Base-by-base conservation (phyloP, 1,140 invertebrate genomes). In the Popillia japonica region DNA sequence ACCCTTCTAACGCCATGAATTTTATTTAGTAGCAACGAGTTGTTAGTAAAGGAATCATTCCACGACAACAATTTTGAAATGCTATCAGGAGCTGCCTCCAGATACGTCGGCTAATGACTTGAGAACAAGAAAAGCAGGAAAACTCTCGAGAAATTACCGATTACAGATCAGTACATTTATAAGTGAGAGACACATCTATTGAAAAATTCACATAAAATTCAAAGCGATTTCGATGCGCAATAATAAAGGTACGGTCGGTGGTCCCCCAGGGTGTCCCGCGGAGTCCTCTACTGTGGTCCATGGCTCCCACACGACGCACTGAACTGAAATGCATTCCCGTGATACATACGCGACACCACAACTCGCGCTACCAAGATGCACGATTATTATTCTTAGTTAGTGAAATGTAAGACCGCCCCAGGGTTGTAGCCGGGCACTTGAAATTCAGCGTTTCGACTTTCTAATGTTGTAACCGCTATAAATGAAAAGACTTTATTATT, bases 241-340 rank as follows among this genome's bases (percentile, higher is more conserved):
- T 77, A 48, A 83, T 74, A 83, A 83, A 79, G 78, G 72, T 64
- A 78, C 75, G 77, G 80, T 34, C 44, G 77, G 72, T 77, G 72
- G 72, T 74, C 77, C 42, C 77, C 77, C 55, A 74, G 64, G 76
- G 81, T 72, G 79, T 73, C 68, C 59, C 41, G 72, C 72, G 72
- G 72, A 14, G 72, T 74, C 72, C 72, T 64, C 72, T 77, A 55
- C 80, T 80, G 82, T 82, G 82, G 81, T 82, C 79, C 80, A 74
- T 41, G 75, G 82, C 80, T 83, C 82, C 82, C 82, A 83, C 82
- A 83, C 81, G 82, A 83, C 76, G 81, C 82, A 83, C 42, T 76
- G 1, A 34, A 48, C 41, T 44, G 75, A 81, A 80, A 77, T 72
- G 77, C 80, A 83, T 83, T 83, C 82, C 82, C 80, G 82, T 82